Evolutionary conservation across 2,113 vertebrate genomes (phyloP).

Genomic region (Bagarius yarrelli): DNA sequence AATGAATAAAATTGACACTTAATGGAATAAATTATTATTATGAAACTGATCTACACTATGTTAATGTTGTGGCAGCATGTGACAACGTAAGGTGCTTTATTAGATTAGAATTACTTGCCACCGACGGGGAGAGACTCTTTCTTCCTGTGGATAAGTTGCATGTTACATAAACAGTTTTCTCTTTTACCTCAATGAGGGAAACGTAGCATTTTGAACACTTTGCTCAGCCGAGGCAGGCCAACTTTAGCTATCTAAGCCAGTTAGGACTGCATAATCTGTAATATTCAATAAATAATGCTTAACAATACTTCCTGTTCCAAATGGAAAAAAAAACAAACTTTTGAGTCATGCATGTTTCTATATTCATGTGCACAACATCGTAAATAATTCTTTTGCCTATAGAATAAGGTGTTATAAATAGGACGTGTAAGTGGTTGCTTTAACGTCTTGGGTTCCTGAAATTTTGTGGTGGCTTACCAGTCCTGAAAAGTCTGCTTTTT

Average conservation of each 20-base stretch:
- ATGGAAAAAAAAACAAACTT: constrained; percentile 71
- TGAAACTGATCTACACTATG: too few relatives aligned
- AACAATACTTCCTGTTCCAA: constrained; percentile 22
- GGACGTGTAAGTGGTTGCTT: constrained; percentile 79
- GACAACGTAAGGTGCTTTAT: too few relatives aligned
- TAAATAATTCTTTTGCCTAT: constrained; percentile 70
- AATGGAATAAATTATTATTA: too few relatives aligned
- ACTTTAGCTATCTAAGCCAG: background rate
- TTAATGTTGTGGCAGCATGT: too few relatives aligned
- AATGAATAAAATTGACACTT: too few relatives aligned
- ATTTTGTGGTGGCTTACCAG: constrained; percentile 74
- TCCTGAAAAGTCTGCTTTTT: constrained; percentile 79
- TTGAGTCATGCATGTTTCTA: constrained; percentile 59
- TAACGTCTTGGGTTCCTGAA: constrained; percentile 75
- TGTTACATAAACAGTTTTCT: too few relatives aligned
- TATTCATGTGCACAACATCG: constrained; percentile 57
- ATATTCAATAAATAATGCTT: background rate
- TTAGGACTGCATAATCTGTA: background rate
- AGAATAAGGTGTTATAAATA: constrained; percentile 89
- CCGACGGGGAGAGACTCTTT: too few relatives aligned
- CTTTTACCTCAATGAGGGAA: too few relatives aligned
- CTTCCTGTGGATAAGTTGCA: too few relatives aligned
- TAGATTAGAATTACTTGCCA: too few relatives aligned
- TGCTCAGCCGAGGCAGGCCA: background rate
- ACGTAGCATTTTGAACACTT: background rate